Base-by-base conservation (phyloP, 2,113 vertebrate species). In the Oncorhynchus tshawytscha region DNA sequence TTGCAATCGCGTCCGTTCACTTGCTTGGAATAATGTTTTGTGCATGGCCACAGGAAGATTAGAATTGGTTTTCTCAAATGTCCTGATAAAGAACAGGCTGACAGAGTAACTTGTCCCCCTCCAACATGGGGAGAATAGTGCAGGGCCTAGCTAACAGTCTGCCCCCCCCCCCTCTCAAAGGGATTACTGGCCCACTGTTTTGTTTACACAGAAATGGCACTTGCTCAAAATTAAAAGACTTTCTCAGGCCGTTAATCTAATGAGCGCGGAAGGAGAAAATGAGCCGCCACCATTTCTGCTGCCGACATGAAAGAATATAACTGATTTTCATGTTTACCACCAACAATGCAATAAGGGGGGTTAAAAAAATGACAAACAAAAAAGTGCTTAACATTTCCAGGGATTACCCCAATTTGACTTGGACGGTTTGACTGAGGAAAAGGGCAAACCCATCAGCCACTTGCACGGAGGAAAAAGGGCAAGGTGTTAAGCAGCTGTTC, bases 141-240 rank as follows among this genome's bases (percentile, higher is more conserved):
- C 85, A 77, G 73, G 65, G 64, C 66, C 77, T 75, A 60, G 54
- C 31, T 79, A 80, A 86, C 80, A 71, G 79, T 86, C 84, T 81
- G 76, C 67, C 83, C 78, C 80, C 79, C 71, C 5, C 75, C 79
- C 80, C 80, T 45, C 39, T 45, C 39, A 76, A 84, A 80, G 82
- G 84, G 91, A 92, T 93, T 92, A 92, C 84, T 85, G 86, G 85
- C 86, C 89, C 81, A 31, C 80, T 83, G 85, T 88, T 80, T 82
- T 83, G 85, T 88, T 78, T 81, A 87, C 22, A 65, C 85, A 88
- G 85, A 90, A 92, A 92, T 88, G 89, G 87, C 90, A 89, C 85
- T 88, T 89, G 75, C 86, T 89, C 86, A 88, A 88, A 92, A 92
- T 92, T 91, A 87, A 89, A 91, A 92, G 90, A 90, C 88, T 92